These are phyloP conservation scores for Diarsia dahlii DNA, from an alignment of 2,888 invertebrate species.

Conservation along the genomic window DNA sequence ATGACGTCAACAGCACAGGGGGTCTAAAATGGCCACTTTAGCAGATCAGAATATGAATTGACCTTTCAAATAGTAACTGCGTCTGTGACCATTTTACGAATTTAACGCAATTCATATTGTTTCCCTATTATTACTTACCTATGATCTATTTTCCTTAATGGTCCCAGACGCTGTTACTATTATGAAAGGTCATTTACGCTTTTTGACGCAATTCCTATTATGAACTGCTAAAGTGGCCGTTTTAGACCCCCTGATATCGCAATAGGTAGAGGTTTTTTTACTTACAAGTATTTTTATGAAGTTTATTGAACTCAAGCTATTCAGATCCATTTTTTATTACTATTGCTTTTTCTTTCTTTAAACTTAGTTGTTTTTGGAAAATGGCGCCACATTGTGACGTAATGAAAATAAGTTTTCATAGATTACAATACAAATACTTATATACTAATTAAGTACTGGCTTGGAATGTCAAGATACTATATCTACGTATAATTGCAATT, in stretches of 20 bases:
- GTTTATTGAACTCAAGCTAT: background rate
- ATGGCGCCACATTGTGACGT: slow-evolving; percentile 1
- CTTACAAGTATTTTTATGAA: background rate
- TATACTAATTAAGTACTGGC: slow-evolving; percentile 85
- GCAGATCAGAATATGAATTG: too few relatives aligned
- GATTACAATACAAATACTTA: slow-evolving; percentile 43
- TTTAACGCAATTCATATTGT: too few relatives aligned
- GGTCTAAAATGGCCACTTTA: too few relatives aligned
- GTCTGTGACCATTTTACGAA: too few relatives aligned
- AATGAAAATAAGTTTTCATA: slow-evolving; percentile 1
- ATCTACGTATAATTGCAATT: slow-evolving; percentile 52
- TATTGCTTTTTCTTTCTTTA: background rate
- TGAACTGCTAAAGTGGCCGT: too few relatives aligned
- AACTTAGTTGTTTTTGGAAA: background rate
- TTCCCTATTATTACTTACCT: too few relatives aligned
- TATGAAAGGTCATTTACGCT: too few relatives aligned
- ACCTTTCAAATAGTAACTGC: too few relatives aligned
- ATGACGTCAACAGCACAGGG: slow-evolving; percentile 6
- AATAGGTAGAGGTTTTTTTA: background rate
- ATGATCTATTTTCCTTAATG: too few relatives aligned
- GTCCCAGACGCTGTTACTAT: too few relatives aligned
- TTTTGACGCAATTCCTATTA: too few relatives aligned
- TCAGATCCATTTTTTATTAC: background rate
- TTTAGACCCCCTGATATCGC: too few relatives aligned
- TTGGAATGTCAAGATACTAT: slow-evolving; percentile 75